phyloP scores from a whole-genome alignment of 1,140 invertebrate genomes.

The Cydia amplana region DNA sequence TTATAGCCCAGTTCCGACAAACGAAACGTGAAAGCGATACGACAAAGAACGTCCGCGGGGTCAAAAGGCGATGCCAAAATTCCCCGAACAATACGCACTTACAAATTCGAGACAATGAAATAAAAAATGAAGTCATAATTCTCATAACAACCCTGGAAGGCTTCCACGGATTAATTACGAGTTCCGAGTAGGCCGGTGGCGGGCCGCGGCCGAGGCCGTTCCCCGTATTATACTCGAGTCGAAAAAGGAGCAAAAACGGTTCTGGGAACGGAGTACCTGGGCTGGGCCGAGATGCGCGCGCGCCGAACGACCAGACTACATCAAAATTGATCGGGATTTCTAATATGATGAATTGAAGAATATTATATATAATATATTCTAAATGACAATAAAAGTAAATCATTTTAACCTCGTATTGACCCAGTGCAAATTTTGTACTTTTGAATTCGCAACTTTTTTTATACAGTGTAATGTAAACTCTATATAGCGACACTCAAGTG shows the following conservation, averaged over 20 bases:
- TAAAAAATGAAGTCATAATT: slow-evolving; percentile 67
- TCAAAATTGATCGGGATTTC: no score
- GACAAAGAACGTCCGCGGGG: slow-evolving; percentile 42
- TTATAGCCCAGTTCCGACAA: no score
- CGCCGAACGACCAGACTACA: no score
- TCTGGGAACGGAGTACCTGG: slow-evolving; percentile 75
- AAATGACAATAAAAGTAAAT: no score
- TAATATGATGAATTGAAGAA: no score
- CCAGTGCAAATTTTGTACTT: no score
- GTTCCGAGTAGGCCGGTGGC: slow-evolving; percentile 76
- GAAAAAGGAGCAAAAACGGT: slow-evolving; percentile 78
- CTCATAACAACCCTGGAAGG: slow-evolving; percentile 74
- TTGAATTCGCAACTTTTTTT: no score
- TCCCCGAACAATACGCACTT: slow-evolving; percentile 68
- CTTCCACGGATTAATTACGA: slow-evolving; percentile 77
- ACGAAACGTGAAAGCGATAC: slow-evolving; percentile 40
- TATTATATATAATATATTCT: no score
- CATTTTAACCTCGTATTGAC: no score
- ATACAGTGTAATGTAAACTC: no score
- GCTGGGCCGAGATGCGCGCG: slow-evolving; percentile 52
- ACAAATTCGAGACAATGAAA: slow-evolving; percentile 66
- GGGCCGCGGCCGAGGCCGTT: slow-evolving; percentile 70
- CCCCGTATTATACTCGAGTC: slow-evolving; percentile 71
- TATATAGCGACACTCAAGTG: no score
- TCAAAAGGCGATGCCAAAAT: slow-evolving; percentile 52